Percentiles rank a stretch among this genome's conserved stretches.
These are phyloP conservation scores for Strigamia transsilvanica DNA, from an alignment of 2,888 invertebrate species.

Conservation along the genomic window DNA sequence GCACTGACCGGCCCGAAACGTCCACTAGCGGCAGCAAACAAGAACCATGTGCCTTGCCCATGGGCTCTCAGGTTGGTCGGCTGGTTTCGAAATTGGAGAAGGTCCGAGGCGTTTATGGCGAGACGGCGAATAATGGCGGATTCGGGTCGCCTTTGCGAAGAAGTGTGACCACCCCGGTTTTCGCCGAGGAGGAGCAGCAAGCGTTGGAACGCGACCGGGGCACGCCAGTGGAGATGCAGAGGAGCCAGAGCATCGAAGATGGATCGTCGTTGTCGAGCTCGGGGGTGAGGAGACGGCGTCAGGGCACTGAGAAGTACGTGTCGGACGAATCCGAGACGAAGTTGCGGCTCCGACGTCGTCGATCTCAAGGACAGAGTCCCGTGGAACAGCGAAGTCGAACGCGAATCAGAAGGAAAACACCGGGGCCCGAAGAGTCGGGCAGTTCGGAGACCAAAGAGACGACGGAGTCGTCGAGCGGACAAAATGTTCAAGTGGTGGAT, in stretches of 20 bases:
- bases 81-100: conserved; percentile 11
- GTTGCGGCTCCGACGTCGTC: conserved; percentile 78
- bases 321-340: conserved; percentile 84
- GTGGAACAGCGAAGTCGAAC: conserved; percentile 54
- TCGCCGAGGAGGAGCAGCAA: conserved; percentile 50
- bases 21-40: conserved; percentile 48
- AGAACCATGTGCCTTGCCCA: conserved; percentile 27
- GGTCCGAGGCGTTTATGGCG: neutral
- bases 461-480: conserved; percentile 54
- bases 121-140: neutral
- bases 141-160: conserved; percentile 53
- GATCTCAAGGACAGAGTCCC: conserved; percentile 55
- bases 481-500: conserved; percentile 35
- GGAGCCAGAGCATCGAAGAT: conserved; percentile 58
- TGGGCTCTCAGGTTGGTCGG: conserved; percentile 45
- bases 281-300: conserved; percentile 75
- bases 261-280: conserved; percentile 65
- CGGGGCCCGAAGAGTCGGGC: conserved; percentile 56
- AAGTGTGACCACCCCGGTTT: conserved; percentile 55
- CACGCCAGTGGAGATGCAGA: conserved; percentile 52
- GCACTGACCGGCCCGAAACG: conserved; percentile 50
- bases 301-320: conserved; percentile 82
- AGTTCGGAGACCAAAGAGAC: conserved; percentile 55
- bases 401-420: conserved; percentile 53
- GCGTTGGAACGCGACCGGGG: conserved; percentile 53